Evolutionary conservation across 2,888 invertebrate genomes (phyloP), one percentile per base, ranked within the genome.

Genomic region (Drosophila falleni): DNA sequence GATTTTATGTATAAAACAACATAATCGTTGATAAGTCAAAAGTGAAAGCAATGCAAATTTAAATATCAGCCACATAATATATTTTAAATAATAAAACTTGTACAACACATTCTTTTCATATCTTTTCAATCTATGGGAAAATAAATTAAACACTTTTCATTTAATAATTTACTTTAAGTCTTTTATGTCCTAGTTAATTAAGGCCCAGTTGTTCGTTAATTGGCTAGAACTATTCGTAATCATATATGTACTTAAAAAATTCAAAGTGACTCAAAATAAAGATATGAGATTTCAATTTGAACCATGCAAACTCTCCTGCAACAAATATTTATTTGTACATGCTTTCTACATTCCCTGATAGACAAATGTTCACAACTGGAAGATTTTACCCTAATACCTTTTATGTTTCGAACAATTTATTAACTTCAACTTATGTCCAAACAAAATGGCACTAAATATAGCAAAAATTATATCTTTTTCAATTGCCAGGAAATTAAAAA

Each of bases 161-260:
- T 23, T 23, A 37, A 44, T 26, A 50, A 19, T 60, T 62, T 4
- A 42, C 37, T 62, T 63, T 11, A 51, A 67, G 68, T 73, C 62
- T 59, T 59, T 47, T 44, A 56, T 19, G 29, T 60, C 73, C 42
- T 56, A 54, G 61, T 67, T 74, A 46, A 63, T 55, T 68, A 73
- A 74, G 63, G 55, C 68, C 51, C 37, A 39, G 51, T 37, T 62
- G 41, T 63, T 59, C 13, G 55, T 37, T 35, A 46, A 35, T 49
- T 23, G 42, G 39, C 50, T 60, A 33, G 41, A 61, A 62, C 15
- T 42, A 44, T 42, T 51, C 8, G 49, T 59, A 50, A 29, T n/a
- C 44, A 44, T 54, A 35, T 8, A 35, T n/a, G 9, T 37, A 35
- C 61, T 51, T 26, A 1, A 55, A 29, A 49, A 50, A 50, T 19